Base-by-base conservation (phyloP, 2,888 invertebrate genomes). In the Sesia apiformis region DNA sequence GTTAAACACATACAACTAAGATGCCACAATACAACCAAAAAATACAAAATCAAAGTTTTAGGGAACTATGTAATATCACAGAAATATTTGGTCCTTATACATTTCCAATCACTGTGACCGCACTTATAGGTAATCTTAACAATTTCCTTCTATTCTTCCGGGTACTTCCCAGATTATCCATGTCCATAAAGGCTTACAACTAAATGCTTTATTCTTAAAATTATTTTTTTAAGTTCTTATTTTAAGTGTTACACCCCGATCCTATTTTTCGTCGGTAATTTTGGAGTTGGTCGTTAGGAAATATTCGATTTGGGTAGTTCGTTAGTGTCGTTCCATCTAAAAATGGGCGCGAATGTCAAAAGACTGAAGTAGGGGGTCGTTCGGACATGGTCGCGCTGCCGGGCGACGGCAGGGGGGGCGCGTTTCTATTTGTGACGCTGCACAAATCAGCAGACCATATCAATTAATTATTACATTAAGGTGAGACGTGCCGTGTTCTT, bases 401-500 rank as follows among this genome's bases (percentile, higher is more conserved):
- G 57, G 55, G 56, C 64, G 62, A 68, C 62, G 53, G 63, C 56
- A 56, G 62, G 56, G 66, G 75, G 78, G 78, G 78, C 67, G 72
- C 62, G 71, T 63, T 67, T 79, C 88, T 90, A 89, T 90, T 89
- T 89, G 80, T 76, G 88, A 81, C 66, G 55, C 81, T 78, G 74
- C 81, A 87, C 88, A 88, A 89, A 90, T 89, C 89, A 88, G 74
- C 78, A 79, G 83, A 83, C 84, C 78, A 76, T 81, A 82, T 86
- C 85, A 84, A 90, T 90, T 89, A 89, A 90, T 90, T 87, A 89
- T 87, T 76, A 84, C 86, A 89, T 90, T 89, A 88, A 89, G 84
- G 88, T 87, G 88, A 84, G 84, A 82, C 73, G 84, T 81, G 67
- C 66, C 72, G 72, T 75, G 78, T 74, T 84, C 80, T 83, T 84